Evolutionary conservation across 2,888 invertebrate genomes (phyloP).

Genomic region (Acheta domesticus): DNA sequence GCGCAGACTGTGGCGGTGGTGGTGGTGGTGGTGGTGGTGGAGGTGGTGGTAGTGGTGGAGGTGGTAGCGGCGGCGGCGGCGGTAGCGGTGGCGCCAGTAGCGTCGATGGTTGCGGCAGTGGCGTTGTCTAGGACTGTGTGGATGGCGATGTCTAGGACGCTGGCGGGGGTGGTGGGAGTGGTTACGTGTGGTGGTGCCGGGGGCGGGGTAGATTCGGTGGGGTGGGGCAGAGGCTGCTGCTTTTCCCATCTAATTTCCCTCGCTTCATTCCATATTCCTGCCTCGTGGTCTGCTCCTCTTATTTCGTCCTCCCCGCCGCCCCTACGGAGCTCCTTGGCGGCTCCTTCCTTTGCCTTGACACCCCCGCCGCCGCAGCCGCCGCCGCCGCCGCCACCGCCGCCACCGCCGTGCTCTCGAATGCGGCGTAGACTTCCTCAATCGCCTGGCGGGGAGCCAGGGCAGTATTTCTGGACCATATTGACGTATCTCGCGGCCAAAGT

Average conservation of each 20-base stretch:
- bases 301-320: neutral
- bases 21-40: no score
- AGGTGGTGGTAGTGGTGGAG: no score
- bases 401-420: neutral
- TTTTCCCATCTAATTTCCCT: constrained; percentile 7
- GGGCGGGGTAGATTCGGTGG: no score
- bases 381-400: neutral
- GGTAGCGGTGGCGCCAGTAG: no score
- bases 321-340: neutral
- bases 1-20: no score
- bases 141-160: no score
- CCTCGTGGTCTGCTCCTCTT: neutral
- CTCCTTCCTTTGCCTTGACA: neutral
- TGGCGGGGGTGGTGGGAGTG: no score
- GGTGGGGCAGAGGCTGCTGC: neutral
- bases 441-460: neutral
- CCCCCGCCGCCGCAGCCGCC: neutral
- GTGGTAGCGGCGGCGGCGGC: neutral
- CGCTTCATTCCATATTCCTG: neutral
- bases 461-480: constrained; percentile 9
- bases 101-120: no score
- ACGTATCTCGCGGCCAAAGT: neutral
- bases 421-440: neutral
- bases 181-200: no score
- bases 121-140: no score